phyloP scores from a whole-genome alignment of 2,797 vertebrate species.

The Dromococcyx pavoninus region DNA sequence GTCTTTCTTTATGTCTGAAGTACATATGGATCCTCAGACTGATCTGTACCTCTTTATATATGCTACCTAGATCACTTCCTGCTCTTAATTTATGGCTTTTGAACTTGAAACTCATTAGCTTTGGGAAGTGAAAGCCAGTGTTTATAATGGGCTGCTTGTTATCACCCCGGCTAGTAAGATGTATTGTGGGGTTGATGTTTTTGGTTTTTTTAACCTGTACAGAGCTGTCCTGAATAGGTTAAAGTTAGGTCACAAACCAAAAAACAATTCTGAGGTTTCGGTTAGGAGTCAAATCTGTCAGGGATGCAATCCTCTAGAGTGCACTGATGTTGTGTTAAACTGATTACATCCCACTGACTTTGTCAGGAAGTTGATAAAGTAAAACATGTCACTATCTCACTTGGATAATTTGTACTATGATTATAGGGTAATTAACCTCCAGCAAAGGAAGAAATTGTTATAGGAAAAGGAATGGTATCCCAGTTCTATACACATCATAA shows the following conservation, averaged over 20 bases:
- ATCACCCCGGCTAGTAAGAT: not conserved
- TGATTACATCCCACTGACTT: not conserved
- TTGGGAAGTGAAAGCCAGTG: not conserved
- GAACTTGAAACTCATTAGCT: too few species aligned
- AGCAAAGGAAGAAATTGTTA: not conserved
- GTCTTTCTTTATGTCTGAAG: not conserved
- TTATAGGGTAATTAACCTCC: not conserved
- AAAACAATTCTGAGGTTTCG: not conserved
- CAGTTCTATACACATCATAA: not conserved
- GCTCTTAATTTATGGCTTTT: too few species aligned
- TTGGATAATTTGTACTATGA: not conserved
- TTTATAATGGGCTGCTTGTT: not conserved
- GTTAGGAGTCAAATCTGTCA: not conserved
- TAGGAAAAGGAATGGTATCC: not conserved
- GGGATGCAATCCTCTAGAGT: not conserved
- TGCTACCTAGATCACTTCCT: too few species aligned
- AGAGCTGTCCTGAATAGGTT: not conserved
- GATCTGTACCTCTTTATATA: too few species aligned
- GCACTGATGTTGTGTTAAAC: not conserved
- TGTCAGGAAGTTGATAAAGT: not conserved
- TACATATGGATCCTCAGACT: too few species aligned
- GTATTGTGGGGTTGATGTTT: too few species aligned
- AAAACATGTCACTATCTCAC: not conserved
- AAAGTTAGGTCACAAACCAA: not conserved
- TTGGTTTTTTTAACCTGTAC: not conserved